phyloP scores from a whole-genome alignment of 2,888 invertebrate genomes.

The Nomada flava region DNA sequence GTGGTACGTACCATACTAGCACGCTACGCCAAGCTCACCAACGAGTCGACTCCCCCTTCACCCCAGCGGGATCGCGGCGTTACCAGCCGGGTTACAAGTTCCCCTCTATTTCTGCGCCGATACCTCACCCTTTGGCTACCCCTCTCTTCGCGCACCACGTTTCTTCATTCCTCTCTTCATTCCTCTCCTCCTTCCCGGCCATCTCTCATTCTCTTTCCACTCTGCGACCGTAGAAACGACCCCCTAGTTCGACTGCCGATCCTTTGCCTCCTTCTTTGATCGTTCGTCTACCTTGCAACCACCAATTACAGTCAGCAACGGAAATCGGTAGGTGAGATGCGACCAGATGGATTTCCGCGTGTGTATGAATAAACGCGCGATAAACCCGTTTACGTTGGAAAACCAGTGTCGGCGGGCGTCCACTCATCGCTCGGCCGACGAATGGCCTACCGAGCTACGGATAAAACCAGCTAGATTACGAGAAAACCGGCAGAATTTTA shows the following conservation, averaged over 20 bases:
- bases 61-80: conserved; percentile 54
- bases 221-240: conserved; percentile 46
- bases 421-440: conserved; percentile 5
- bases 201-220: conserved; percentile 33
- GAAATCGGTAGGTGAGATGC: conserved; percentile 42
- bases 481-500: conserved; percentile 24
- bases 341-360: conserved; percentile 53
- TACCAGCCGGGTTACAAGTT: conserved; percentile 68
- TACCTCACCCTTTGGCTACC: conserved; percentile 46
- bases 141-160: conserved; percentile 30
- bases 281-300: conserved; percentile 24
- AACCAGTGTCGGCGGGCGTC: conserved; percentile 22
- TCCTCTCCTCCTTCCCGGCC: conserved; percentile 15
- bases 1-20: conserved; percentile 56
- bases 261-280: not conserved
- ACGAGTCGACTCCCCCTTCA: conserved; percentile 41
- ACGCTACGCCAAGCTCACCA: conserved; percentile 29
- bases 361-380: conserved; percentile 27
- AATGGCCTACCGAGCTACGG: not conserved
- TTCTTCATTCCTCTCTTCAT: conserved; percentile 32
- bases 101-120: conserved; percentile 54
- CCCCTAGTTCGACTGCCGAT: conserved; percentile 33
- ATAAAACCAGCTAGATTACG: conserved; percentile 30
- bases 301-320: conserved; percentile 50
- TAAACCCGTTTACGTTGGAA: conserved; percentile 51